phyloP scores from a whole-genome alignment of 1,140 invertebrate species.

The Dreissena rostriformis region DNA sequence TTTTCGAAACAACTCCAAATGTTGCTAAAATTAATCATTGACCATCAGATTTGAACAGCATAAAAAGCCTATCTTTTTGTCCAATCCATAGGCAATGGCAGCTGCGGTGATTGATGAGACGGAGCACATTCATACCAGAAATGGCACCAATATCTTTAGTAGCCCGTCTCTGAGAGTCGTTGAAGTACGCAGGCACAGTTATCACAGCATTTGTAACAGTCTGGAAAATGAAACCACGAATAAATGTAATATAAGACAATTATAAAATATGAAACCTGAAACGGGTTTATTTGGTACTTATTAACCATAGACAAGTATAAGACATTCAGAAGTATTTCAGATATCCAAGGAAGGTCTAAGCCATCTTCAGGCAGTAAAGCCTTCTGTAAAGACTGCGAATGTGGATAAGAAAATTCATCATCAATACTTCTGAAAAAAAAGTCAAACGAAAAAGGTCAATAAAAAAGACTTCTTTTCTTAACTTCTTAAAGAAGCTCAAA shows the following conservation, averaged over 20 bases:
- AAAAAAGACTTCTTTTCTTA: not conserved
- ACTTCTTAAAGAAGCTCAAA: not conserved
- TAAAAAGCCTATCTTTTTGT: slow-evolving; percentile 83
- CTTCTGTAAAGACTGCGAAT: too few relatives aligned
- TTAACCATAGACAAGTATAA: not conserved
- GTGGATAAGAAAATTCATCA: too few relatives aligned
- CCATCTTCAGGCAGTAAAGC: too few relatives aligned
- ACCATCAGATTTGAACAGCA: slow-evolving; percentile 78
- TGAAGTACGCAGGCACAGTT: slow-evolving; percentile 83
- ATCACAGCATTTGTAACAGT: slow-evolving; percentile 81
- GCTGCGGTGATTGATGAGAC: slow-evolving; percentile 83
- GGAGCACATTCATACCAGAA: slow-evolving; percentile 83
- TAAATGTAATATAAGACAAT: not conserved
- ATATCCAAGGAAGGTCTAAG: too few relatives aligned
- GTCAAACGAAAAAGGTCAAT: too few relatives aligned
- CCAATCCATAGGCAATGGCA: slow-evolving; percentile 83
- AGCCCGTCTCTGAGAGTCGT: slow-evolving; percentile 83
- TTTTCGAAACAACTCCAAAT: not conserved
- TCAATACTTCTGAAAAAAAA: too few relatives aligned
- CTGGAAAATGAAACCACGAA: slow-evolving; percentile 59
- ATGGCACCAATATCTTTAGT: slow-evolving; percentile 84
- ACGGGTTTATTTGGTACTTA: too few relatives aligned
- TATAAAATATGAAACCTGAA: slow-evolving; percentile 83
- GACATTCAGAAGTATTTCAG: too few relatives aligned
- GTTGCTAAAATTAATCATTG: not conserved